These are phyloP conservation scores for Listronotus bonariensis DNA, from an alignment of 1,140 invertebrate species.

Conservation along the genomic window DNA sequence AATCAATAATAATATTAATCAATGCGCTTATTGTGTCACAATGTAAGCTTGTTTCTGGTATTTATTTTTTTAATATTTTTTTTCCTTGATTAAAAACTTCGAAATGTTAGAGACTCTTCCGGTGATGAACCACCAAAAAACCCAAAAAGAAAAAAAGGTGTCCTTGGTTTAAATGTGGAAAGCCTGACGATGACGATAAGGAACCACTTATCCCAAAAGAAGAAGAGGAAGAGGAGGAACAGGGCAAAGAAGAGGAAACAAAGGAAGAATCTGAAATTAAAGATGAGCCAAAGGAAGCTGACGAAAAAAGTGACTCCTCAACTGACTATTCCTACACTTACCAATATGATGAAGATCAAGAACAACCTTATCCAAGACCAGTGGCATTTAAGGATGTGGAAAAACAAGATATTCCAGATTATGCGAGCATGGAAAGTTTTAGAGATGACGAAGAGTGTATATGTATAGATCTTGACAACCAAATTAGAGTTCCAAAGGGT, in stretches of 20 bases:
- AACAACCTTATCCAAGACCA: constrained; percentile 11
- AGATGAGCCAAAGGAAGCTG: constrained; percentile 14
- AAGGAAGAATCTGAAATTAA: constrained; percentile 20
- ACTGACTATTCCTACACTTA: constrained; percentile 48
- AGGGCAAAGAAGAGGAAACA: constrained; percentile 21
- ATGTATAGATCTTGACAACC: constrained; percentile 18
- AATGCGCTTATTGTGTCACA: too few relatives aligned
- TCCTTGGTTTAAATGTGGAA: constrained; percentile 16
- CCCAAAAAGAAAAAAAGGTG: constrained; percentile 27
- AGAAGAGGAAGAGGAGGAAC: constrained; percentile 17
- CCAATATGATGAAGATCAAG: constrained; percentile 41
- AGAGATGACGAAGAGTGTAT: constrained; percentile 19
- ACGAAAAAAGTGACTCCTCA: constrained; percentile 13
- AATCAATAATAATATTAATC: too few relatives aligned
- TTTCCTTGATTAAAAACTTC: too few relatives aligned
- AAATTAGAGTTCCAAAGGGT: constrained; percentile 10
- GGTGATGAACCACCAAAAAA: constrained; percentile 27
- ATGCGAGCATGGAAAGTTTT: constrained; percentile 49
- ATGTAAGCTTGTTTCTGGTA: too few relatives aligned
- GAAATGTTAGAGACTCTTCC: constrained; percentile 40
- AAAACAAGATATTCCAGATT: constrained; percentile 47
- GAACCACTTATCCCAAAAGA: constrained; percentile 23
- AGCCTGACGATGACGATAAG: constrained; percentile 15
- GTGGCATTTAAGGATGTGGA: constrained; percentile 46
- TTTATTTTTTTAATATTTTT: too few relatives aligned